Conservation (phyloP, 2,888 invertebrate species). For the Drosophila demipolita region DNA sequence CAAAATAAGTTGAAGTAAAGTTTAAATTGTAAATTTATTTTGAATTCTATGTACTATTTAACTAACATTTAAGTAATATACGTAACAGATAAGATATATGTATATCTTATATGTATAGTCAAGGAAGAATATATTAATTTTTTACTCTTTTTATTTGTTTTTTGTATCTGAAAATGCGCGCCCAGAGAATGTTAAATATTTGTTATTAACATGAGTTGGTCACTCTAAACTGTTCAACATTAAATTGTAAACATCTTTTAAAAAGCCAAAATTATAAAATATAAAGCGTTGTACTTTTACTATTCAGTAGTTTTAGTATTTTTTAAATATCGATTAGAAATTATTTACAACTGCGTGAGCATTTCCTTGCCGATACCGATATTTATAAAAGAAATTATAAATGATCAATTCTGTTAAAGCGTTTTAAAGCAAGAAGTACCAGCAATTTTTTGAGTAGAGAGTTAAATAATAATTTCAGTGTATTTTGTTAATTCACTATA, state of each 20-base stretch:
- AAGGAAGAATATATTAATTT: background rate
- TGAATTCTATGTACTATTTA: constrained; percentile 9
- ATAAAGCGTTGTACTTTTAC: background rate
- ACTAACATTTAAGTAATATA: background rate
- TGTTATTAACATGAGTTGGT: background rate
- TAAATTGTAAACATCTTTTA: background rate
- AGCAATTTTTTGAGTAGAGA: background rate
- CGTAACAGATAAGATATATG: background rate
- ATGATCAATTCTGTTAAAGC: background rate
- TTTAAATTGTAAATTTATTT: background rate
- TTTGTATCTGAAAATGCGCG: background rate
- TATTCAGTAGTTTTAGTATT: background rate
- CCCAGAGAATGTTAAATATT: background rate
- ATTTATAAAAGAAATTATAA: background rate
- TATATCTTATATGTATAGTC: background rate
- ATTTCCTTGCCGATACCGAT: background rate
- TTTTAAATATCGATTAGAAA: background rate
- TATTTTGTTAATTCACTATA: background rate
- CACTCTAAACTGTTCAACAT: background rate
- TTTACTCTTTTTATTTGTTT: background rate
- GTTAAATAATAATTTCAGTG: background rate
- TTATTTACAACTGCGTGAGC: background rate
- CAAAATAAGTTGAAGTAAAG: background rate
- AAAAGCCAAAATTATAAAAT: background rate
- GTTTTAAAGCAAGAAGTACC: too few relatives aligned